These are phyloP conservation scores for Sipunculus nudus DNA, from an alignment of 2,888 invertebrate genomes.

Conservation along the genomic window DNA sequence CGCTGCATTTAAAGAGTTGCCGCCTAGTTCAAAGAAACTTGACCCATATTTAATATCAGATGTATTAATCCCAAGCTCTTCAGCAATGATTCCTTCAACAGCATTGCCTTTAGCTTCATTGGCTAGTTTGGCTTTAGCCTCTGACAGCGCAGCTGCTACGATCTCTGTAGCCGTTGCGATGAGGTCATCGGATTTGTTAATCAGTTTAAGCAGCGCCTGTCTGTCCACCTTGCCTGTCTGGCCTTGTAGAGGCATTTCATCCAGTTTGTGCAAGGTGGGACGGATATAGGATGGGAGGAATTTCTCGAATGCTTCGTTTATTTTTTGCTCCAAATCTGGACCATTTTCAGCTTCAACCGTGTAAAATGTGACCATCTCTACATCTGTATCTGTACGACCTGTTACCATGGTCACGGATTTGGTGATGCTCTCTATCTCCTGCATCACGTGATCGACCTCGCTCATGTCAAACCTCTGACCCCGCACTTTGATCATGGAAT, in stretches of 20 bases:
- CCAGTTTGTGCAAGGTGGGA: background rate
- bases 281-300: conserved; percentile 7
- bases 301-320: background rate
- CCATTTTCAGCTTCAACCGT: background rate
- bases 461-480: conserved; percentile 86
- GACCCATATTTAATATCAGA: background rate
- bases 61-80: background rate
- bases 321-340: background rate
- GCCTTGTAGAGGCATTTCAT: background rate
- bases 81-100: background rate
- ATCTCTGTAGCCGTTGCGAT: too few relatives aligned
- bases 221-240: conserved; percentile 4
- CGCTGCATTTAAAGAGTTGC: conserved; percentile 4
- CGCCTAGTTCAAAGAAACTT: conserved; percentile 5
- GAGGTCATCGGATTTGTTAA: too few relatives aligned
- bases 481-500: conserved; percentile 74
- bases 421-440: background rate
- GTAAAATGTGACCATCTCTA: background rate
- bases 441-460: conserved; percentile 75
- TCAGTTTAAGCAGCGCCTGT: background rate
- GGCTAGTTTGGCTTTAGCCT: too few relatives aligned
- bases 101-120: background rate
- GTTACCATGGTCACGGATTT: background rate
- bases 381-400: background rate
- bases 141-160: too few relatives aligned